Conservation (phyloP, 2,888 invertebrate species). For the Augochlorella aurata region DNA sequence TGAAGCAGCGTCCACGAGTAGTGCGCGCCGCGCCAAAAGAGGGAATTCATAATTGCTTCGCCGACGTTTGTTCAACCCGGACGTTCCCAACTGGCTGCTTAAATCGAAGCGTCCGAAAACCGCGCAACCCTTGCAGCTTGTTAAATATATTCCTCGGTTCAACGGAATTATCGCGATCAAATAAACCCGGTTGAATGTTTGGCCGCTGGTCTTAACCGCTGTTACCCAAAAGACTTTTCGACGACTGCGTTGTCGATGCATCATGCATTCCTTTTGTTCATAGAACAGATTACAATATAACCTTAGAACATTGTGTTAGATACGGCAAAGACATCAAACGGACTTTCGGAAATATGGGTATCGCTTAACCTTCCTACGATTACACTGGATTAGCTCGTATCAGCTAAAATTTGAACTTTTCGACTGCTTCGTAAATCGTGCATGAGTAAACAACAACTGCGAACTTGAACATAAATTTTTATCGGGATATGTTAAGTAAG, state of each 20-base stretch:
- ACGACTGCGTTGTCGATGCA: not conserved
- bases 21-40: slow-evolving; percentile 64
- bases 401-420: too few species aligned
- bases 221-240: not conserved
- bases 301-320: too few species aligned
- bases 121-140: slow-evolving; percentile 17
- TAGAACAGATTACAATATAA: too few species aligned
- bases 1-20: slow-evolving; percentile 68
- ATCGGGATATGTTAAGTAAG: too few species aligned
- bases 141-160: slow-evolving; percentile 50
- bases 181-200: slow-evolving; percentile 33
- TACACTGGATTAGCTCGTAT: too few species aligned
- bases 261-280: not conserved
- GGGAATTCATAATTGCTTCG: slow-evolving; percentile 75
- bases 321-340: too few species aligned
- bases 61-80: slow-evolving; percentile 68
- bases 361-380: too few species aligned
- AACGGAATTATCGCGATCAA: slow-evolving; percentile 48
- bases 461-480: too few species aligned
- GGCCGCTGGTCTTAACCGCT: not conserved
- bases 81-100: slow-evolving; percentile 61
- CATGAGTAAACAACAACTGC: too few species aligned
- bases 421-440: too few species aligned
- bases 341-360: too few species aligned
- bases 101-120: slow-evolving; percentile 51